Evolutionary conservation across 2,797 vertebrate species (phyloP).

Genomic region (Acridotheres tristis): DNA sequence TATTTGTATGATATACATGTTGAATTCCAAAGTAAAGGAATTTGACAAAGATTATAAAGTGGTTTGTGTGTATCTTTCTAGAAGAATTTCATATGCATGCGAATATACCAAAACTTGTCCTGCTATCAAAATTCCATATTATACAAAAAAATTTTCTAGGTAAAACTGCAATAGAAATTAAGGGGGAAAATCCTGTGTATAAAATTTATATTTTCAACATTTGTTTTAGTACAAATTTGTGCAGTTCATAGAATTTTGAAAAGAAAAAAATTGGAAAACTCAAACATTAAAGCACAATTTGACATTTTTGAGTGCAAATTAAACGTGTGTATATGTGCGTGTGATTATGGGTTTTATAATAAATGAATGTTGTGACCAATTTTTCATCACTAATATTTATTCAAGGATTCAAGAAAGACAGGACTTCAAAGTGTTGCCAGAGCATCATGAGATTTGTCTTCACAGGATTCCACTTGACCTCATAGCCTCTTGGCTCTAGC

Average conservation of each 20-base stretch:
- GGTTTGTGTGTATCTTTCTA: fast-evolving
- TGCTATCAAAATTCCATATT: neutral
- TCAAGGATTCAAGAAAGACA: neutral
- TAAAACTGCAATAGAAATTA: neutral
- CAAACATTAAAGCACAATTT: neutral
- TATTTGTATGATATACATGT: neutral
- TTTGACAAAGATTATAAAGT: neutral
- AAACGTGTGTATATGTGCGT: fast-evolving
- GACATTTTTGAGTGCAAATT: neutral
- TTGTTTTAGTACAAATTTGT: neutral
- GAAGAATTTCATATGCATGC: neutral
- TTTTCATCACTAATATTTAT: conserved; percentile 8
- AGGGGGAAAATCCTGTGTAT: fast-evolving
- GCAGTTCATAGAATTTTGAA: neutral
- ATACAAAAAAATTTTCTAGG: neutral
- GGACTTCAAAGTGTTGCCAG: neutral
- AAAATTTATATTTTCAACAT: neutral
- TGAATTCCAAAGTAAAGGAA: neutral
- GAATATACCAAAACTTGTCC: neutral
- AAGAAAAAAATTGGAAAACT: neutral
- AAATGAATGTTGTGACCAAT: neutral
- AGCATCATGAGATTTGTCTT: neutral
- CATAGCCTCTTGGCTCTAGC: neutral
- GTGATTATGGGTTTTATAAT: neutral
- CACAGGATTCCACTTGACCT: neutral